Base-by-base conservation (phyloP, 2,888 invertebrate genomes). In the Acholoe squamosa region DNA sequence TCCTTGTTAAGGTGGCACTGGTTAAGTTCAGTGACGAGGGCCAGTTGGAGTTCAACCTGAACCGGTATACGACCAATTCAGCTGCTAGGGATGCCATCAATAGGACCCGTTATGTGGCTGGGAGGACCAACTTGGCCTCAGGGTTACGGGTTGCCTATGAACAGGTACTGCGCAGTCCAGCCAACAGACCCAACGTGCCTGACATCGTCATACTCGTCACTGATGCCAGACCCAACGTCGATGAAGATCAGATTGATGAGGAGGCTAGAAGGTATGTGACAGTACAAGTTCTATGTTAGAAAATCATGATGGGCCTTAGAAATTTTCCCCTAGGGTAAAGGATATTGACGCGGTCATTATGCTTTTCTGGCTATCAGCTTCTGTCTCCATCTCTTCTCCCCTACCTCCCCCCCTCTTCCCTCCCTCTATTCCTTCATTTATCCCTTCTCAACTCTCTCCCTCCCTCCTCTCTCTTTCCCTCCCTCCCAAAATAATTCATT, bases 181-280 rank as follows among this genome's bases (percentile, higher is more conserved):
- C 31, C 25, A 90, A 90, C 84, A 10, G 90, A 25, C 84, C 67
- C 16, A 25, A 90, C 56, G 90, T 84, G 12, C 84, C 61, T 28
- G 90, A 90, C 71, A 84, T 84, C 43, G 67, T 84, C 43, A 54
- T 90, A 14, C n/a, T 90, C 34, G 43, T 90, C 84, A 90, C 90
- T 31, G 90, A 90, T 34, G 90, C 84, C 34, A 86, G 19, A 54
- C 14, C 52, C 56, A 86, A 86, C 19, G 56, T 25, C 10, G 54
- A 54, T 14, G 5, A 28, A 5, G n/a, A 22, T 12, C 56, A 31
- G n/a, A 90, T 84, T 19, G 25, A 0, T 14, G 25, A 25, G 16
- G 31, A 52, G 0, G 86, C 86, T 16, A 25, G 10, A 12, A 52
- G 52, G 86, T 86, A 86, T 7, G 52, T 25, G n/a, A n/a, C n/a